These are phyloP conservation scores for Burhinus bistriatus DNA, from an alignment of 2,113 vertebrate genomes.

Conservation along the genomic window DNA sequence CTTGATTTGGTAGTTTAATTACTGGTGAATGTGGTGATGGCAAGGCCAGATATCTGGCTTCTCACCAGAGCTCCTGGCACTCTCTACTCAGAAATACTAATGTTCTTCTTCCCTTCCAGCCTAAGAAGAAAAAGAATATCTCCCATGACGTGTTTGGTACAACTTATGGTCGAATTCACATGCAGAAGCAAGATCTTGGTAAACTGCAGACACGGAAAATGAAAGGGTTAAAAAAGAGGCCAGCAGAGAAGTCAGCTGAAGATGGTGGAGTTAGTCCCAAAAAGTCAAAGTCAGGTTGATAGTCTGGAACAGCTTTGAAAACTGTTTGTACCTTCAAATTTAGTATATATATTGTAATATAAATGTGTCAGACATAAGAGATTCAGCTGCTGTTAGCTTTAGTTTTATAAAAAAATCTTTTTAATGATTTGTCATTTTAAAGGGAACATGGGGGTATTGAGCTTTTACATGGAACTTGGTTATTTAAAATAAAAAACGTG, in stretches of 20 bases:
- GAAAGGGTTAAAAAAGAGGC: constrained; percentile 92
- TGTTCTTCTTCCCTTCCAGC: constrained; percentile 70
- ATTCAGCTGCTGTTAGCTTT: not conserved
- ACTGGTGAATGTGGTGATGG: not conserved
- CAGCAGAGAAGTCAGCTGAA: constrained; percentile 56
- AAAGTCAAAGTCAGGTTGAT: constrained; percentile 71
- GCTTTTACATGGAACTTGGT: not conserved
- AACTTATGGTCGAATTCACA: constrained; percentile 90
- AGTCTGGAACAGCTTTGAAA: not conserved
- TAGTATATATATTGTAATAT: not conserved
- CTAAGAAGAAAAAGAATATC: constrained; percentile 96
- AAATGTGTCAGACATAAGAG: not conserved
- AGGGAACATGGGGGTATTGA: not conserved
- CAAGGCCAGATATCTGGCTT: not conserved
- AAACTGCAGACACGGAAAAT: constrained; percentile 93
- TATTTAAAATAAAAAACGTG: not conserved
- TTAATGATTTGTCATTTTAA: not conserved
- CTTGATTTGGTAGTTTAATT: not conserved
- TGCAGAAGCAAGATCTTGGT: constrained; percentile 94
- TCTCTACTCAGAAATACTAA: not conserved
- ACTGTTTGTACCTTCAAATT: not conserved
- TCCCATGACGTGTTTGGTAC: constrained; percentile 91
- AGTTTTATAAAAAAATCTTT: not conserved
- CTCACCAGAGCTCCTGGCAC: not conserved
- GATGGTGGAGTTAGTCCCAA: constrained; percentile 67